phyloP scores from a whole-genome alignment of 2,113 vertebrate species.

The Stigmatopora argus region DNA sequence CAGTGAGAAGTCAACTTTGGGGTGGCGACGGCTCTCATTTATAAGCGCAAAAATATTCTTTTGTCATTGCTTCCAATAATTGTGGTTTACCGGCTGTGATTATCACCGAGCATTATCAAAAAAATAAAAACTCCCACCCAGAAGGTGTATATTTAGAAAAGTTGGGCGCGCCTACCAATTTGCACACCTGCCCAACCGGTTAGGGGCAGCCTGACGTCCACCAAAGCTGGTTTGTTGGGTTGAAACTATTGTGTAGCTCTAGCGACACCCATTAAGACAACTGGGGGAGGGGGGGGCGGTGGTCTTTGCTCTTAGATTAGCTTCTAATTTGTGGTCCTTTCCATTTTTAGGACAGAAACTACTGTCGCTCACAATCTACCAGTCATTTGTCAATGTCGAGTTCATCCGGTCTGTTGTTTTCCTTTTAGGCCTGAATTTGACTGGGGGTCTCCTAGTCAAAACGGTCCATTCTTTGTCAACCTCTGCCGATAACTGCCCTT shows the following conservation, averaged over 20 bases:
- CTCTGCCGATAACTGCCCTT: no score
- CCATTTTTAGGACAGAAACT: no score
- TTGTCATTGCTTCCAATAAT: background rate
- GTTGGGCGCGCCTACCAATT: slow-evolving; percentile 31
- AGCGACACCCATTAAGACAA: slow-evolving; percentile 24
- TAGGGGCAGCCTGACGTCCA: slow-evolving; percentile 18
- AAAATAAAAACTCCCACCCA: slow-evolving; percentile 29
- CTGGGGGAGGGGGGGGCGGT: no score
- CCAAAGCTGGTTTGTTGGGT: slow-evolving; percentile 6
- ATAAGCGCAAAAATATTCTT: background rate
- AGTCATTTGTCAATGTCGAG: no score
- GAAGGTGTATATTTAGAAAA: slow-evolving; percentile 4
- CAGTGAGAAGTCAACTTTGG: slow-evolving; percentile 24
- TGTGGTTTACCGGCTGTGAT: slow-evolving; percentile 5
- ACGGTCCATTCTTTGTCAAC: no score
- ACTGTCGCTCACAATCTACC: no score
- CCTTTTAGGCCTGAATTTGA: no score
- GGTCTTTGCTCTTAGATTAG: no score
- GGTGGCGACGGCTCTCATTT: slow-evolving; percentile 21
- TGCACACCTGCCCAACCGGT: slow-evolving; percentile 56
- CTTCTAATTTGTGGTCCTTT: no score
- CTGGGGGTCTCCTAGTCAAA: no score
- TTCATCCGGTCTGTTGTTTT: no score
- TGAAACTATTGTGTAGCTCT: slow-evolving; percentile 18
- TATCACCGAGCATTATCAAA: slow-evolving; percentile 16